These are phyloP conservation scores for Aphelocoma californica DNA, from an alignment of 2,797 vertebrate genomes.

Conservation along the genomic window DNA sequence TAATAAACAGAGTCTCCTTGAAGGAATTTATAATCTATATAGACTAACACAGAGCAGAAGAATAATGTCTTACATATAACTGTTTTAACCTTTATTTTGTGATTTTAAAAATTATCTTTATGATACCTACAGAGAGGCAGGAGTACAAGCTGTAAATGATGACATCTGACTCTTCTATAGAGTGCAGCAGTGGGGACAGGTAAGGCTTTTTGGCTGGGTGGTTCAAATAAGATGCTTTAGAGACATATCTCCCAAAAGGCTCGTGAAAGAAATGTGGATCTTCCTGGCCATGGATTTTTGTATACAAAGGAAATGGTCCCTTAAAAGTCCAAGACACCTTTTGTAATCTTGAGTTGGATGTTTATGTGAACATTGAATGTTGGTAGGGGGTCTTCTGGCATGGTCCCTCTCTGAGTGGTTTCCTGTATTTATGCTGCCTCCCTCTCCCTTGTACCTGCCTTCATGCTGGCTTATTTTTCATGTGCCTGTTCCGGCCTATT, in stretches of 20 bases:
- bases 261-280: neutral
- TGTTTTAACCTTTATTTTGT: neutral
- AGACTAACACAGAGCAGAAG: neutral
- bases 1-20: neutral
- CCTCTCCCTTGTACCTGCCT: neutral
- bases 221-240: neutral
- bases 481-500: neutral
- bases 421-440: neutral
- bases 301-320: neutral
- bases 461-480: neutral
- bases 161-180: neutral
- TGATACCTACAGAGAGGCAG: neutral
- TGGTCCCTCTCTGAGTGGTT: neutral
- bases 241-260: neutral
- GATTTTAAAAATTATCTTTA: neutral
- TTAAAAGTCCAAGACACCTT: neutral
- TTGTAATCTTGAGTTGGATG: neutral
- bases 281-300: neutral
- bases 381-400: neutral
- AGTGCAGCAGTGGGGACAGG: neutral
- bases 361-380: neutral
- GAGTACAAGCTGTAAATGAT: neutral
- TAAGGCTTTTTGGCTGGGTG: neutral
- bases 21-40: neutral
- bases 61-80: neutral